Evolutionary conservation across 1,140 invertebrate genomes (phyloP), one percentile per base, ranked within the genome.

Genomic region (Ips typographus): DNA sequence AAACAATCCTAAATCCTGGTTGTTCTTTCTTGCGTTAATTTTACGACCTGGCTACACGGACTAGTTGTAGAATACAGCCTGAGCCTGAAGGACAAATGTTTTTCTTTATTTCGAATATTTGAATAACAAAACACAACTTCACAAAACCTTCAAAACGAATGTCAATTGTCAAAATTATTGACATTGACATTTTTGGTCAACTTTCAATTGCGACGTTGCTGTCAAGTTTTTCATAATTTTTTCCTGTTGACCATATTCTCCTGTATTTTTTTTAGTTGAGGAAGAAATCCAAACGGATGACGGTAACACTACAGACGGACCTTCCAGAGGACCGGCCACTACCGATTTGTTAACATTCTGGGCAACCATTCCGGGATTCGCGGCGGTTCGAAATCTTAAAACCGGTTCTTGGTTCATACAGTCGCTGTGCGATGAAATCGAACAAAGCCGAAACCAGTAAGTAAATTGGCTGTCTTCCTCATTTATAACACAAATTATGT

Each of bases 371-470:
- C 85, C 89, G 68, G 90, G 90, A 87, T 88, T 83, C 78, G 91
- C 84, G 72, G 90, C 90, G 0, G 91, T 90, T 83, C 81, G 90
- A 42, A 91, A 92, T 76, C 85, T 85, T 3, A 83, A 84, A 5
- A 82, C 82, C 42, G 89, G 89, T 1, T 90, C 90, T 1, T 93
- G 91, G 91, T 93, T 92, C 76, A 86, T 93, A 43, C 90, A 93
- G 78, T 85, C 86, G 1, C 76, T 93, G 4, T 88, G 85, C 70
- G 71, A 83, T 0, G 84, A 87, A 3, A 78, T 93, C 0, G 76
- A 83, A 8, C 75, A 80, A n/a, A 77, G 84, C 66, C 77, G 40
- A 38, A 7, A 63, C n/a, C 65, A 64, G 74, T 76, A 74, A 70
- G 59, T 60, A 64, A 7, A 4, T 49, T 53, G 3, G 2, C 4